Conservation (phyloP, 2,888 invertebrate genomes). For the Drosophila parthenogenetica region DNA sequence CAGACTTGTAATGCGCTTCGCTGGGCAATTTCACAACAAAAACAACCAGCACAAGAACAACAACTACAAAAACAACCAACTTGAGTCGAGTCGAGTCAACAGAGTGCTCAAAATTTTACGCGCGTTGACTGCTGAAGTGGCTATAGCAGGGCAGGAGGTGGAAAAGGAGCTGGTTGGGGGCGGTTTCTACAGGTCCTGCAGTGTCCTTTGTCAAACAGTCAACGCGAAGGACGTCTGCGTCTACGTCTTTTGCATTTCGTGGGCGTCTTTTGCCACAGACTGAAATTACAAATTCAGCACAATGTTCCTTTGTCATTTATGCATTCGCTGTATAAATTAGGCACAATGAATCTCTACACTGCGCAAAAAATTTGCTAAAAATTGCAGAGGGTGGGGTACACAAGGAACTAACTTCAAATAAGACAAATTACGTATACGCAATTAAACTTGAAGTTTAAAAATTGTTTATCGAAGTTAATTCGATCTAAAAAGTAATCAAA, state of each 20-base stretch:
- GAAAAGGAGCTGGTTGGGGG: not conserved
- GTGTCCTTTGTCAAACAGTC: constrained; percentile 72
- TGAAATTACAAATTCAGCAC: constrained; percentile 79
- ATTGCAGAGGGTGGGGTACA: no score
- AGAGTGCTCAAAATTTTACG: constrained; percentile 74
- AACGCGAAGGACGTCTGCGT: constrained; percentile 50
- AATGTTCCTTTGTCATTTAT: constrained; percentile 82
- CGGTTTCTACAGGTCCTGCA: constrained; percentile 36
- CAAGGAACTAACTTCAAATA: no score
- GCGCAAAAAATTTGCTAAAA: not conserved
- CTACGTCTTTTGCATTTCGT: constrained; percentile 70
- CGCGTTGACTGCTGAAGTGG: constrained; percentile 73
- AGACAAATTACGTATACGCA: no score
- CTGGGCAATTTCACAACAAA: constrained; percentile 51
- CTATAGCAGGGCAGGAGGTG: constrained; percentile 5
- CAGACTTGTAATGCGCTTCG: constrained; percentile 42
- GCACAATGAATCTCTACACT: constrained; percentile 74
- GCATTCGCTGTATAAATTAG: constrained; percentile 82
- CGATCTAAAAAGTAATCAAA: no score
- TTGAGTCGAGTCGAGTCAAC: constrained; percentile 32
- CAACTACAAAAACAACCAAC: constrained; percentile 23
- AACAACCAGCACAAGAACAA: constrained; percentile 14
- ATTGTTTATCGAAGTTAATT: no score
- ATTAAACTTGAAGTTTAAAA: no score
- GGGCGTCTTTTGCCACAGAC: constrained; percentile 33